These are phyloP conservation scores for Clarias gariepinus DNA, from an alignment of 2,113 vertebrate species.

Conservation along the genomic window DNA sequence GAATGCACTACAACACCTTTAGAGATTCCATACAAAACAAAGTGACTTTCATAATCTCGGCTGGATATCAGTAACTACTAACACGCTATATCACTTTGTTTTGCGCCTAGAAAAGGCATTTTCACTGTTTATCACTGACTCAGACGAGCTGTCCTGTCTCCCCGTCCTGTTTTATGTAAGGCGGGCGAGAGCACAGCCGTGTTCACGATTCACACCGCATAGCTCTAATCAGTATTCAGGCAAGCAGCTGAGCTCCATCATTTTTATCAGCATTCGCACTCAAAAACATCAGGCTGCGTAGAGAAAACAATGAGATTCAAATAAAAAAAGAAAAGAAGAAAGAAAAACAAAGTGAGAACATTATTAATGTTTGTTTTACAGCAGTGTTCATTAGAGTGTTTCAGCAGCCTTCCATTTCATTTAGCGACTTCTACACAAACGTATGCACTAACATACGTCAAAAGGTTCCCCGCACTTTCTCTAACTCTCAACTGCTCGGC, in stretches of 20 bases:
- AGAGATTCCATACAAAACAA: background rate
- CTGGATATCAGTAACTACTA: constrained; percentile 10
- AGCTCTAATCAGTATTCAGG: constrained; percentile 67
- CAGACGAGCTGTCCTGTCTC: constrained; percentile 1
- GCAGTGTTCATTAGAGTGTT: constrained; percentile 28
- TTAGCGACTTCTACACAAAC: background rate
- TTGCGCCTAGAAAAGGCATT: background rate
- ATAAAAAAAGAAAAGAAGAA: background rate
- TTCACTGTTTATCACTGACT: background rate
- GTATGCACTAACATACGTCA: background rate
- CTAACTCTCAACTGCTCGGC: background rate
- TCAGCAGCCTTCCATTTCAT: constrained; percentile 9
- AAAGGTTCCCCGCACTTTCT: background rate
- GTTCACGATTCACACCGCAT: constrained; percentile 60
- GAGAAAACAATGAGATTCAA: constrained; percentile 41
- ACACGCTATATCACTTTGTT: background rate
- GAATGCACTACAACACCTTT: background rate
- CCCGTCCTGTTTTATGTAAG: background rate
- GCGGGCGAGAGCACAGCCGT: constrained; percentile 2
- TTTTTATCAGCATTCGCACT: constrained; percentile 57
- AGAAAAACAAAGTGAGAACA: background rate
- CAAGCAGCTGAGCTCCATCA: constrained; percentile 52
- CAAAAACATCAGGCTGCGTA: constrained; percentile 15
- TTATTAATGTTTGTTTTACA: constrained; percentile 38
- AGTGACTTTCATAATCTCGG: background rate